Evolutionary conservation across 1,140 invertebrate species (phyloP), one percentile per base, ranked within the genome.

Genomic region (Paramacrobiotus metropolitanus): DNA sequence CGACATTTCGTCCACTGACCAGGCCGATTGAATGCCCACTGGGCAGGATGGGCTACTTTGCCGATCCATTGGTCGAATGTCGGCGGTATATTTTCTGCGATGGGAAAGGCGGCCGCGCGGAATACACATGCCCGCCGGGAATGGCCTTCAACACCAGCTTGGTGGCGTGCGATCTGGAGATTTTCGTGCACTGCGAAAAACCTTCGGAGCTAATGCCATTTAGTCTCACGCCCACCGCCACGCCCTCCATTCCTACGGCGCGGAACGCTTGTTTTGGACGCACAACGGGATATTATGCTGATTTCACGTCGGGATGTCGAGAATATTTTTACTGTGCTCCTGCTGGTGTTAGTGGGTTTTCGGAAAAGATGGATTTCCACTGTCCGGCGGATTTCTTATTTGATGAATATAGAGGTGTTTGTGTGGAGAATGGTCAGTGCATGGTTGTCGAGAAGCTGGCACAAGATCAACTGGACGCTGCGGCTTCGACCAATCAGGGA

Each of bases 321-420:
- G 24, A 55, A 4, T 55, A 20, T 24, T 55, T 55, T 28, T 55
- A 55, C 48, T 55, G 48, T 28, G 15, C 48, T 15, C 15, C 24
- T 4, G 28, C 15, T 9, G 48, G 48, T 15, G n/a, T 15, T n/a
- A n/a, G 9, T n/a, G 34, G 34, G n/a, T 15, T 40, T 9, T 9
- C 34, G 34, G 48, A 55, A 4, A 15, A 55, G 48, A 55, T 55
- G 15, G 48, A 55, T 4, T 55, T 20, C 28, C 15, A 24, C 15
- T 55, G 48, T 24, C 48, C 48, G 48, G 4, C 9, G 48, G 24
- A 55, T 24, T 55, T 55, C 48, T 55, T 55, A 20, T 55, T 55
- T 24, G 48, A 55, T 55, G 48, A 55, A 24, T 55, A 20, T 28
- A 15, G 48, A 15, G 48, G 48, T 20, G 48, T 55, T 28, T 55